A percentile compares a stretch with the other conserved stretches of the same genome.
These are phyloP conservation scores for Radopholus similis DNA, from an alignment of 1,140 invertebrate species.

Conservation along the genomic window DNA sequence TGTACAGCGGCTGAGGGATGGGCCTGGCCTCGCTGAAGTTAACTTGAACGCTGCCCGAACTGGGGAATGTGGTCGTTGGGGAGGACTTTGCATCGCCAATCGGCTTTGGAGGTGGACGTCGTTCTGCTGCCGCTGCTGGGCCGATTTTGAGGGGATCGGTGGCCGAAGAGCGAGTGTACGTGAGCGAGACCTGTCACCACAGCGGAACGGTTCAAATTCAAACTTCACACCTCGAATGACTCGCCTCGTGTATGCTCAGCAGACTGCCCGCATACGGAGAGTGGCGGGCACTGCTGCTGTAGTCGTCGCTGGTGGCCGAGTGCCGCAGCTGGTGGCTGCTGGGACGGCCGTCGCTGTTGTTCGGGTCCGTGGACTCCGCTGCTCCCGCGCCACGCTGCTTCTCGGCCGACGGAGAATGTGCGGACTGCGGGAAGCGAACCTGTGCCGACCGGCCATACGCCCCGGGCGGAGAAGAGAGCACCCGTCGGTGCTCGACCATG, in stretches of 20 bases:
- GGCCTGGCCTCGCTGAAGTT: not conserved
- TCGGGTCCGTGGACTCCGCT: not conserved
- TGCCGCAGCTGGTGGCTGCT: slow-evolving; percentile 14
- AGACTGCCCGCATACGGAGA: not conserved
- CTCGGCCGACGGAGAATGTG: not conserved
- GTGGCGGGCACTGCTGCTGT: no score
- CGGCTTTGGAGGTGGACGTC: not conserved
- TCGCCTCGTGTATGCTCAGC: not conserved
- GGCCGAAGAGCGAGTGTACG: not conserved
- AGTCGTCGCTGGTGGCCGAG: not conserved
- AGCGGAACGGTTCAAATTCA: not conserved
- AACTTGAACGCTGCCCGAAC: slow-evolving; percentile 17
- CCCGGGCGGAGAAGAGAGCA: not conserved
- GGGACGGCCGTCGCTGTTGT: slow-evolving; percentile 20
- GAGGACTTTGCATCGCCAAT: not conserved
- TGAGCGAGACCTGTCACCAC: slow-evolving; percentile 4
- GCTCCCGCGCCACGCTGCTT: no score
- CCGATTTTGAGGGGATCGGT: not conserved
- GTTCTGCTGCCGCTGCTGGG: not conserved
- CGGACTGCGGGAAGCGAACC: no score
- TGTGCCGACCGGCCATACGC: not conserved
- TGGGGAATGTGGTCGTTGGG: not conserved
- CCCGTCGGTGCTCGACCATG: slow-evolving; percentile 15
- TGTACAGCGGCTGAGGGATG: not conserved
- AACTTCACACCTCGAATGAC: not conserved